Conservation (phyloP, 2,888 invertebrate species). For the Laothoe populi region DNA sequence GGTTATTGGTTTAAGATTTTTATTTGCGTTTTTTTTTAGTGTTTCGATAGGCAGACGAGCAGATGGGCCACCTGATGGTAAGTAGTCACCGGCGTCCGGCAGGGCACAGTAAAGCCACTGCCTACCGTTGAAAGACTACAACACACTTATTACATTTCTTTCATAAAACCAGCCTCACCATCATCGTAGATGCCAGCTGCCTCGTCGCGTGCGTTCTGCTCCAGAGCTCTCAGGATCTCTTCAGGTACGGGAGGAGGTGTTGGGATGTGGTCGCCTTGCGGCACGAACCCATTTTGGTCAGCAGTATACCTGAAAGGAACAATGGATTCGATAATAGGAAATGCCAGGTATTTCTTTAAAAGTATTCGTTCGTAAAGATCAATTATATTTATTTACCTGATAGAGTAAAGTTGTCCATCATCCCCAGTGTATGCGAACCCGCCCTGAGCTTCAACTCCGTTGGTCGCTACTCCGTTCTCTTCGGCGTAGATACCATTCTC, state of each 20-base stretch:
- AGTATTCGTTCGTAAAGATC: too few species aligned
- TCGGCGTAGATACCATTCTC: slow-evolving; percentile 76
- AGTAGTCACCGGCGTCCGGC: too few species aligned
- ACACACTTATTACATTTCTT: not conserved
- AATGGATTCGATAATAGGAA: not conserved
- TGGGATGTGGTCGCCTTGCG: slow-evolving; percentile 74
- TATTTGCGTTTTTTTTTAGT: too few species aligned
- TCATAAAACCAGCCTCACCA: slow-evolving; percentile 49
- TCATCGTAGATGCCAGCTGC: slow-evolving; percentile 77
- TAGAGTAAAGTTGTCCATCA: slow-evolving; percentile 72
- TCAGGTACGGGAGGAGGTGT: slow-evolving; percentile 75
- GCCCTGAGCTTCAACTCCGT: slow-evolving; percentile 75
- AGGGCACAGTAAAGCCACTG: too few species aligned
- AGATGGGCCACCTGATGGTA: too few species aligned
- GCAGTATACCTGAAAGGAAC: slow-evolving; percentile 65
- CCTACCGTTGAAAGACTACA: too few species aligned
- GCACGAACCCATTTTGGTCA: slow-evolving; percentile 75
- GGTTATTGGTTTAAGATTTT: too few species aligned
- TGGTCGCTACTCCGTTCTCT: slow-evolving; percentile 71
- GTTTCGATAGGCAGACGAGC: too few species aligned
- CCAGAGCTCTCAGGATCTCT: slow-evolving; percentile 70
- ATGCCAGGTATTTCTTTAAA: too few species aligned
- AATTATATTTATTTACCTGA: slow-evolving; percentile 56
- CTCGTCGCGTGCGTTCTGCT: slow-evolving; percentile 76
- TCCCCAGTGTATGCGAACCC: slow-evolving; percentile 75